These are phyloP conservation scores for Sebastes reedi DNA, from an alignment of 2,797 vertebrate genomes.

Conservation along the genomic window DNA sequence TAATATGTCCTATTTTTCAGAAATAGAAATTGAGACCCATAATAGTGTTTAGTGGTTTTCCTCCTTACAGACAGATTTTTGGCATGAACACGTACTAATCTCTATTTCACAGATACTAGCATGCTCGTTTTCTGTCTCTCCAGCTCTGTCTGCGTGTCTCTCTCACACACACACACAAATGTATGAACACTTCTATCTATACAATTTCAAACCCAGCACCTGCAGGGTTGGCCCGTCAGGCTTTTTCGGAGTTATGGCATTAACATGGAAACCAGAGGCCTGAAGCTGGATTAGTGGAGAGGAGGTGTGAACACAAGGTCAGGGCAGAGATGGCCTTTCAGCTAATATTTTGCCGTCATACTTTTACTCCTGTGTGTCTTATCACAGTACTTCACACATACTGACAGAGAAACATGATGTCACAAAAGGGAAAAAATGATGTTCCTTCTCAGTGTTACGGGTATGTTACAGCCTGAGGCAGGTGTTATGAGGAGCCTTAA, in stretches of 20 bases:
- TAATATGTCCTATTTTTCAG: slow-evolving; percentile 54
- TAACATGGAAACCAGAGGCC: slow-evolving; percentile 70
- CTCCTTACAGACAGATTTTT: slow-evolving; percentile 41
- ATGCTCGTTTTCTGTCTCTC: slow-evolving; percentile 35
- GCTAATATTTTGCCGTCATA: slow-evolving; percentile 34
- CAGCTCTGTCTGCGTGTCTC: neutral
- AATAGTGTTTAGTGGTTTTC: slow-evolving; percentile 50
- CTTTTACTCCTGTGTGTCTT: slow-evolving; percentile 19
- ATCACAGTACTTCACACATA: neutral
- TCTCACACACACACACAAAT: slow-evolving; percentile 1
- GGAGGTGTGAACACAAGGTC: slow-evolving; percentile 78
- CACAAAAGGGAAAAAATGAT: neutral
- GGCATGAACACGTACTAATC: slow-evolving; percentile 44
- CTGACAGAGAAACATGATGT: neutral
- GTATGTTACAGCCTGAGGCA: neutral
- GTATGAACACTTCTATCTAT: slow-evolving; percentile 8
- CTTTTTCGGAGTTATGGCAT: slow-evolving; percentile 55
- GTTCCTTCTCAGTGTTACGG: neutral
- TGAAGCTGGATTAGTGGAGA: slow-evolving; percentile 69
- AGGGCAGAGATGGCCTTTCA: slow-evolving; percentile 58
- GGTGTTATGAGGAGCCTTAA: neutral
- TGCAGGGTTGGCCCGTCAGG: slow-evolving; percentile 61
- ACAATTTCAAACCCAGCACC: slow-evolving; percentile 64
- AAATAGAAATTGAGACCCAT: slow-evolving; percentile 51
- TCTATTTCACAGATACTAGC: slow-evolving; percentile 55